Percentiles rank a stretch among this genome's conserved stretches.
Evolutionary conservation across 1,140 invertebrate species (phyloP).

Genomic region (Cardiocondyla obscurior): DNA sequence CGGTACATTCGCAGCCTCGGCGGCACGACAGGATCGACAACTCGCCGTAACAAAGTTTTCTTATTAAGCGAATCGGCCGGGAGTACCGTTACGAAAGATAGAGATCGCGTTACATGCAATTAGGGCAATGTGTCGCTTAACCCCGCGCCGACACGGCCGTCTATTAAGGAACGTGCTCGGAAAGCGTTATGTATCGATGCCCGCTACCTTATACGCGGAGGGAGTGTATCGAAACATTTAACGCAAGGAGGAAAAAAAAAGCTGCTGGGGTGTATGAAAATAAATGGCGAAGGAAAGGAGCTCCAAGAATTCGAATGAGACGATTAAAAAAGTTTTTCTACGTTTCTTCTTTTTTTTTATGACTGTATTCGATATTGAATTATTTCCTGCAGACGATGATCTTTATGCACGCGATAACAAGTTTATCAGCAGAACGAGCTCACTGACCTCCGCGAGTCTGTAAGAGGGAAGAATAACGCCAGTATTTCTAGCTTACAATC

Average conservation of each 20-base stretch:
- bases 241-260: background rate
- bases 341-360: too few species aligned
- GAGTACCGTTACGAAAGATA: conserved; percentile 31
- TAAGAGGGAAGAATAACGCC: background rate
- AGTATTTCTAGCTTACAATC: background rate
- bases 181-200: conserved; percentile 9
- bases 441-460: background rate
- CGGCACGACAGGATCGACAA: background rate
- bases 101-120: conserved; percentile 34
- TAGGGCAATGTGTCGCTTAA: conserved; percentile 43
- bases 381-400: too few species aligned
- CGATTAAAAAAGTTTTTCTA: background rate
- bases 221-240: background rate
- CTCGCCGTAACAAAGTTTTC: conserved; percentile 12
- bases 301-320: background rate
- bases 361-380: background rate
- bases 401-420: too few species aligned
- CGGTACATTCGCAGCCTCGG: background rate
- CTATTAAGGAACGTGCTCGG: conserved; percentile 18
- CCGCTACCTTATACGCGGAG: background rate
- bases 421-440: conserved; percentile 1
- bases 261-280: background rate
- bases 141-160: background rate
- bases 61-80: conserved; percentile 38
- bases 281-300: background rate